A percentile compares a stretch with the other conserved stretches of the same genome.
phyloP scores from a whole-genome alignment of 2,888 invertebrate species.

The Eupithecia subumbrata region DNA sequence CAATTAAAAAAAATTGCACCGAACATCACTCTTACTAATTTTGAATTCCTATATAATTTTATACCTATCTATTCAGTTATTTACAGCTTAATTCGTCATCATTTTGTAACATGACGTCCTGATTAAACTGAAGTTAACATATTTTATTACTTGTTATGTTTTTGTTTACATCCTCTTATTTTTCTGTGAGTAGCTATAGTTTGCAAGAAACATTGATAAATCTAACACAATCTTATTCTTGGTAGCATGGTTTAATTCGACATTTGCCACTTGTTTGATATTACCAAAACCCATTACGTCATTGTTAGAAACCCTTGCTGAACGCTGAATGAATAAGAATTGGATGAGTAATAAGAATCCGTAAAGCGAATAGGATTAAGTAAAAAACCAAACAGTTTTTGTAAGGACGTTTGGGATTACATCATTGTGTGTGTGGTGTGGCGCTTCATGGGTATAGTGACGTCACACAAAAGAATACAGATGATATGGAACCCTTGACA shows the following conservation, averaged over 20 bases:
- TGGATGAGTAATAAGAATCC: constrained; percentile 60
- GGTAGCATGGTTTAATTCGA: not conserved
- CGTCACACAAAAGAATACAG: constrained; percentile 61
- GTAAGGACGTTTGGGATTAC: constrained; percentile 59
- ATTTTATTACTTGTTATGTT: not conserved
- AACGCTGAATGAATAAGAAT: constrained; percentile 52
- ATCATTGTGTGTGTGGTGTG: constrained; percentile 55
- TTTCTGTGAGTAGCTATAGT: not conserved
- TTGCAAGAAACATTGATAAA: not conserved
- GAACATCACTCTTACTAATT: not conserved
- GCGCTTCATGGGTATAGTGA: constrained; percentile 57
- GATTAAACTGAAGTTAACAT: not conserved
- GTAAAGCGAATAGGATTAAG: constrained; percentile 55
- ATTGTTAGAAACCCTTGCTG: constrained; percentile 26
- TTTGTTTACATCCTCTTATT: not conserved
- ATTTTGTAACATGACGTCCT: not conserved
- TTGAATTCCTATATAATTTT: not conserved
- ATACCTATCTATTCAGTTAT: not conserved
- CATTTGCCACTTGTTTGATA: constrained; percentile 6
- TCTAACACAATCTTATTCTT: not conserved
- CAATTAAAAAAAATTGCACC: no score
- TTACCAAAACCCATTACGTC: constrained; percentile 6
- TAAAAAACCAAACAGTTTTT: constrained; percentile 58
- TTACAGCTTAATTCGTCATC: not conserved
- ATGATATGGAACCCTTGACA: constrained; percentile 55